Percentiles rank a stretch among this genome's conserved stretches.
phyloP scores from a whole-genome alignment of 1,140 invertebrate species.

The Orchestia grillus region DNA sequence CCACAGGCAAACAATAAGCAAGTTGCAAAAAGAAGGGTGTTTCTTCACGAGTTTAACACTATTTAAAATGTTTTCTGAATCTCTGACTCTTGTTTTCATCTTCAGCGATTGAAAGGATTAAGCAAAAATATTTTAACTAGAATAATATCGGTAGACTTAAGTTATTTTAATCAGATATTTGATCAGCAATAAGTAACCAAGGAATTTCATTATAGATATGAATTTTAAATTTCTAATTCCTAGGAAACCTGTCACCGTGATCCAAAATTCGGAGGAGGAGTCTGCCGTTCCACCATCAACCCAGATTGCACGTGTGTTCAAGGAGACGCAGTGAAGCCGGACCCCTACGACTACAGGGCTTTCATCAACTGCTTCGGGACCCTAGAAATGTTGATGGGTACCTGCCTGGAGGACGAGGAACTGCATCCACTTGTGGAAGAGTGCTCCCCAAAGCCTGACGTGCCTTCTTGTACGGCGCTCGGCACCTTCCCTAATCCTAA shows the following conservation, averaged over 20 bases:
- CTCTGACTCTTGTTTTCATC: too few species aligned
- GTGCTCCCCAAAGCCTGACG: neutral
- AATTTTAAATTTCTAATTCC: neutral
- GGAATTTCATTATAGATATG: neutral
- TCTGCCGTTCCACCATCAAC: neutral
- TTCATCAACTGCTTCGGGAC: slow-evolving; percentile 6
- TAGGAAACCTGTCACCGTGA: slow-evolving; percentile 37
- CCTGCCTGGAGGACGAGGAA: slow-evolving; percentile 3
- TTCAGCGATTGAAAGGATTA: too few species aligned
- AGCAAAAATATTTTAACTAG: too few species aligned
- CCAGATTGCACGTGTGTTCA: neutral
- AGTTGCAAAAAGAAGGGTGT: too few species aligned
- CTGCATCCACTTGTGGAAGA: slow-evolving; percentile 13
- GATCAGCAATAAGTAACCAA: neutral
- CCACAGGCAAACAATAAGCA: too few species aligned
- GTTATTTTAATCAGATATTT: too few species aligned
- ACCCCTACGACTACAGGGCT: slow-evolving; percentile 28
- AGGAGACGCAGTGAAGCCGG: neutral
- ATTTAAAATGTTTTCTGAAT: too few species aligned
- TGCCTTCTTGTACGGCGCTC: neutral
- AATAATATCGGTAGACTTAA: too few species aligned
- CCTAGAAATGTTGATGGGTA: slow-evolving; percentile 17
- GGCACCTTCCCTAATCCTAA: slow-evolving; percentile 33
- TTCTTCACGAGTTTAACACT: too few species aligned
- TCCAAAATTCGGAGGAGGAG: slow-evolving; percentile 1